Base-by-base conservation (phyloP, 2,888 invertebrate genomes). In the Agriotes lineatus region DNA sequence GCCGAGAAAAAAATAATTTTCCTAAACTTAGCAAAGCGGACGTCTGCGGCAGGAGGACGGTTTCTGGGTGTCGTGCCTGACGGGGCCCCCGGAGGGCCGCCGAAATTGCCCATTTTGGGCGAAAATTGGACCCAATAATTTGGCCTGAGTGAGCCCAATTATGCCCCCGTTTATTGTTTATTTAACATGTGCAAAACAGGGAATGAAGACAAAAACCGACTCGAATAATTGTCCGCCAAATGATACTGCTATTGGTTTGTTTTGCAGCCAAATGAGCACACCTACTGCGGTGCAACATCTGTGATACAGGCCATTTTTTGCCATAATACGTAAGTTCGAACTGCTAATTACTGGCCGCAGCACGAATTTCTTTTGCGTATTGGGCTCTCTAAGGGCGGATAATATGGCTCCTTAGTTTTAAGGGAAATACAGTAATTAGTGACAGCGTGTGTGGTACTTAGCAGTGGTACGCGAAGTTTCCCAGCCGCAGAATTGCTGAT, bases 101-200 rank as follows among this genome's bases (percentile, higher is more conserved):
- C 19, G 37, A 52, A 56, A 56, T 56, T 56, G 12, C 37, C 18
- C 2, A 35, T 6, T 54, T 54, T 56, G 6, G n/a, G 22, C n/a
- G 25, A 56, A 56, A 56, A 37, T 56, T 37, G 35, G 37, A 35
- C 56, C 35, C 14, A 58, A 44, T 45, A 59, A 33, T 45, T 45
- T 45, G 35, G 45, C 7, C 19, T 19, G 33, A 59, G 14, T 35
- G 33, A 33, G 18, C 25, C 59, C 45, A 59, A 59, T 59, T 59
- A 59, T 59, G n/a, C n/a, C 12, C 16, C 45, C 45, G 33, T 33
- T 48, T 45, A 59, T 44, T 59, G 45, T 60, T 60, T 33, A 48
- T 48, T 60, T 60, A 60, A 60, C 60, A 60, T 60, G 60, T 60
- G 60, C 60, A 48, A 60, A 60, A 45, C 19, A 48, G 45, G 48